phyloP scores from a whole-genome alignment of 2,113 vertebrate genomes.

The Plestiodon gilberti region DNA sequence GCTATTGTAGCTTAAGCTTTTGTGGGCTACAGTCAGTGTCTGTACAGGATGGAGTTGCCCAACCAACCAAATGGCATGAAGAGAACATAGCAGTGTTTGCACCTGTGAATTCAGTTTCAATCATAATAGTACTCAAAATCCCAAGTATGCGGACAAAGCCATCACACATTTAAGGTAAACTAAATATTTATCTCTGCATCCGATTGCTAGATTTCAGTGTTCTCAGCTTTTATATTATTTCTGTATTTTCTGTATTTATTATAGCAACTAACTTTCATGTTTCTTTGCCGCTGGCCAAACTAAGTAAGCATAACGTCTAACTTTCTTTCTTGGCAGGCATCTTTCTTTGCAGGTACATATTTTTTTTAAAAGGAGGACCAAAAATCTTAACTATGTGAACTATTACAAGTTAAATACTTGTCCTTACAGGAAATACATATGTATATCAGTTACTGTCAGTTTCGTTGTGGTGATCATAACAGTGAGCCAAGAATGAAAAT shows the following conservation, averaged over 20 bases:
- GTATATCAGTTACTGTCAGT: too few relatives aligned
- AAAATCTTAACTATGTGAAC: background rate
- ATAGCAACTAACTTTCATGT: background rate
- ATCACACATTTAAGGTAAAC: background rate
- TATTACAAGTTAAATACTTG: background rate
- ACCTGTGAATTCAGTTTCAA: background rate
- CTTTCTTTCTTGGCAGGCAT: background rate
- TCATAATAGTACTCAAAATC: background rate
- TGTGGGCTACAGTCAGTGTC: too few relatives aligned
- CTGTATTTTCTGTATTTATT: too few relatives aligned
- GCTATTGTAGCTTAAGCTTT: too few relatives aligned
- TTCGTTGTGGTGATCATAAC: background rate
- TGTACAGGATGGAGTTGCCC: background rate
- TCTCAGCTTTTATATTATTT: background rate
- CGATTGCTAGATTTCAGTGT: background rate
- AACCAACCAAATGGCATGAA: background rate
- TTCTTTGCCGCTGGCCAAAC: background rate
- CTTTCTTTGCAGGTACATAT: background rate
- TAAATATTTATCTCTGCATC: too few relatives aligned
- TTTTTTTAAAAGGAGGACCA: background rate
- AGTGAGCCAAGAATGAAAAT: background rate
- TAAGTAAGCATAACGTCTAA: background rate
- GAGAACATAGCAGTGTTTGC: background rate
- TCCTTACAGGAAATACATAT: background rate
- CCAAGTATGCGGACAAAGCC: background rate